Evolutionary conservation across 37 sponge, comb jelly and placozoan genomes (phyloP), one percentile per base, ranked within the genome.

Genomic region (Chondrosia reniformis): DNA sequence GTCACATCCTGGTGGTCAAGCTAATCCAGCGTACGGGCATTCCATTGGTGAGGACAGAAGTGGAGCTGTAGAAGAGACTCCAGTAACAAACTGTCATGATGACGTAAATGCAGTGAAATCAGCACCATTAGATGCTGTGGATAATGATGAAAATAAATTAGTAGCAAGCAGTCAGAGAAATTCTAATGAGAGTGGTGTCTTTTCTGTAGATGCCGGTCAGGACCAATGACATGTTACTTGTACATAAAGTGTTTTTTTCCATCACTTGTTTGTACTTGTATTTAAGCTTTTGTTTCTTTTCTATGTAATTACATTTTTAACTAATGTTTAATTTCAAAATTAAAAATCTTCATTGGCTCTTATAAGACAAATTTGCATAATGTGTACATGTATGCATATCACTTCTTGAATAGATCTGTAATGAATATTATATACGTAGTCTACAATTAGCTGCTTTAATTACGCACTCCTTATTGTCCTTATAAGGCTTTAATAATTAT

Each of bases 161-260:
- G n/a, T n/a, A n/a, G n/a, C n/a, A n/a, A n/a, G n/a, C n/a, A n/a
- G 58, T 56, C 27, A 56, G 9, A 28, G 25, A 56, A 56, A n/a
- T 56, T 56, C 72, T 3, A 69, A 69, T 6, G 72, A 69, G 9
- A 69, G 72, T 69, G 72, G 72, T 1, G 72, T 69, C 25, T 69
- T 69, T 44, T 69, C 72, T 17, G 72, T 43, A 25, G 38, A n/a
- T 2, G 44, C 32, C 12, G 72, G 42, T 17, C 43, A 40, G 1
- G 72, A 39, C 27, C 27, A 61, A 12, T 61, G 63, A 12, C 63
- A 8, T 61, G 63, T 61, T 8, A 9, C 13, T 61, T 12, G 17
- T 8, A 61, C 27, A 22, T 22, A 9, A 61, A 25, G 63, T 61
- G 63, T 61, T 61, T 8, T 8, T 61, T 61, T 61, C 27, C 27